phyloP scores from a whole-genome alignment of 2,888 invertebrate species.

The Muschampia plurimacula region DNA sequence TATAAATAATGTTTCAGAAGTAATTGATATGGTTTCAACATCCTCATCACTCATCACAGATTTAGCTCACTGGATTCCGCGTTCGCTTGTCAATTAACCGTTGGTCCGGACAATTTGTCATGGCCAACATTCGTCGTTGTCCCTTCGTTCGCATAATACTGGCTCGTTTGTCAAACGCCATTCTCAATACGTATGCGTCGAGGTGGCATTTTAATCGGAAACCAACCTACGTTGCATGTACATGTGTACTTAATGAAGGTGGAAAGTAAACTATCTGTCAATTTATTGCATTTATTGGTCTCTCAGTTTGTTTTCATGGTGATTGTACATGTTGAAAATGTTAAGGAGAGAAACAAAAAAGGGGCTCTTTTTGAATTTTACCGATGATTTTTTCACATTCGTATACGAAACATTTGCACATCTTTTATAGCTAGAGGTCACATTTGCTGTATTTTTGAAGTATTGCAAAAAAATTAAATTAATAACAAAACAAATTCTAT shows the following conservation, averaged over 20 bases:
- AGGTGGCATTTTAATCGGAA: slow-evolving; percentile 36
- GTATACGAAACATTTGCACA: no score
- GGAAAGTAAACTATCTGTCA: slow-evolving; percentile 25
- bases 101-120: slow-evolving; percentile 54
- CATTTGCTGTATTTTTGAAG: no score
- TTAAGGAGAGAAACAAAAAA: no score
- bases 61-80: slow-evolving; percentile 16
- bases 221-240: slow-evolving; percentile 15
- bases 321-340: no score
- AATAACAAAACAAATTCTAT: no score
- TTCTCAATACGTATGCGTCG: slow-evolving; percentile 32
- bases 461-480: no score
- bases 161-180: slow-evolving; percentile 53
- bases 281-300: slow-evolving; percentile 3
- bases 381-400: no score
- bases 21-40: background rate
- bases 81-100: slow-evolving; percentile 25
- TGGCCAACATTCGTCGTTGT: slow-evolving; percentile 52
- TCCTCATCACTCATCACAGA: background rate
- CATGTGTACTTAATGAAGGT: no score
- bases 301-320: background rate
- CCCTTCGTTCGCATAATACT: slow-evolving; percentile 49
- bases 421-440: no score
- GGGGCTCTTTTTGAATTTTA: no score
- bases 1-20: background rate